Conservation (phyloP, 1,140 invertebrate species). For the Agraylea sexmaculata region DNA sequence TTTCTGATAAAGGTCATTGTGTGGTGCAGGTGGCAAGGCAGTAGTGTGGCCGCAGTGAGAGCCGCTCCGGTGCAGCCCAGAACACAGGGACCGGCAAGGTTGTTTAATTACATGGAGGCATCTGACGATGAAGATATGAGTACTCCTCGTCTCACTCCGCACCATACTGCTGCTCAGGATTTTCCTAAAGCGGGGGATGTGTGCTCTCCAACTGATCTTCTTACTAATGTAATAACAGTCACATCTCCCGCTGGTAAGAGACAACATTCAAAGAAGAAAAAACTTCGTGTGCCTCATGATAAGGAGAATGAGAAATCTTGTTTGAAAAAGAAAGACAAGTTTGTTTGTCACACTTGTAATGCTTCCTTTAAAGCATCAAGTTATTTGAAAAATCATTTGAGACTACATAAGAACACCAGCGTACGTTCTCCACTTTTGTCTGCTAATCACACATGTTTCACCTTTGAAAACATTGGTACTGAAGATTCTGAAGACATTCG, state of each 20-base stretch:
- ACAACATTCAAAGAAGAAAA: constrained; percentile 28
- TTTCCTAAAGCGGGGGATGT: constrained; percentile 40
- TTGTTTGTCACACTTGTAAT: constrained; percentile 26
- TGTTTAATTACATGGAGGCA: constrained; percentile 48
- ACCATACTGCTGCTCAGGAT: constrained; percentile 26
- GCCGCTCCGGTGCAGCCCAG: constrained; percentile 28
- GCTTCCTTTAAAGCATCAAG: constrained; percentile 11
- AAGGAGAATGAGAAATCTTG: constrained; percentile 27
- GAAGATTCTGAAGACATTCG: constrained; percentile 25
- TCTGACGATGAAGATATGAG: constrained; percentile 35
- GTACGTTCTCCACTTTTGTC: constrained; percentile 22
- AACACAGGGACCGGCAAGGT: constrained; percentile 41
- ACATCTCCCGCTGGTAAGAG: constrained; percentile 39
- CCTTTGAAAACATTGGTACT: constrained; percentile 25
- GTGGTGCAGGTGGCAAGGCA: constrained; percentile 16
- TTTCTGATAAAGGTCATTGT: constrained; percentile 23
- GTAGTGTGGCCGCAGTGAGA: constrained; percentile 25
- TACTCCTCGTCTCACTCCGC: constrained; percentile 14
- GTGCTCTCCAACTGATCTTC: constrained; percentile 29
- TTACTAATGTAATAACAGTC: constrained; percentile 42
- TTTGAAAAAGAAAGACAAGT: constrained; percentile 23
- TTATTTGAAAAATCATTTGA: constrained; percentile 30
- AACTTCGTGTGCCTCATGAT: no score
- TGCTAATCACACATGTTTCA: constrained; percentile 25
- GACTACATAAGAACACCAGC: constrained; percentile 29